These are phyloP conservation scores for Acrossocheilus fasciatus DNA, from an alignment of 2,797 vertebrate genomes.

Conservation along the genomic window DNA sequence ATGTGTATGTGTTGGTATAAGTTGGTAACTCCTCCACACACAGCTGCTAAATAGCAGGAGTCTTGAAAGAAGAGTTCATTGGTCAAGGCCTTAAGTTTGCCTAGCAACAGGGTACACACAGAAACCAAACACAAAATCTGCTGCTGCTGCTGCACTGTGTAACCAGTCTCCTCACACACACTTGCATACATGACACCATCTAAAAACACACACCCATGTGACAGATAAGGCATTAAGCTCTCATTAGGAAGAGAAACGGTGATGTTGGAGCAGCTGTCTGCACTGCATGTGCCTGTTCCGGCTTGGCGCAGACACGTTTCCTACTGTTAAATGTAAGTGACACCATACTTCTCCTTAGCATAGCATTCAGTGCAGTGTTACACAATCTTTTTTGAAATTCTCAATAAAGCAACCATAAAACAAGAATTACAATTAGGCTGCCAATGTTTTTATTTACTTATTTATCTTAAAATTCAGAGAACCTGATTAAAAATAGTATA, in stretches of 20 bases:
- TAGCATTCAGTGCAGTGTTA: conserved; percentile 1
- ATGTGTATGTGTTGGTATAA: conserved; percentile 36
- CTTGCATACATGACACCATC: conserved; percentile 59
- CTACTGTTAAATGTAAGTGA: conserved; percentile 40
- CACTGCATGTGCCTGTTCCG: conserved; percentile 15
- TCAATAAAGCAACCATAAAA: neutral
- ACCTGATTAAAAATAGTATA: neutral
- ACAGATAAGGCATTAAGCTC: conserved; percentile 54
- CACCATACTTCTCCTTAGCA: conserved; percentile 3
- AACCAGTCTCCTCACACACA: conserved; percentile 55
- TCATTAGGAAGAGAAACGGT: conserved; percentile 46
- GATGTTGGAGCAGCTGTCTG: conserved; percentile 54
- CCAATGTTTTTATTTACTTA: neutral
- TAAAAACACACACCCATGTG: conserved; percentile 43
- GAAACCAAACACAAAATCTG: conserved; percentile 79
- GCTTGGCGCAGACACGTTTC: conserved; percentile 40
- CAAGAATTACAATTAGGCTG: neutral
- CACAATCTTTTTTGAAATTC: conserved; percentile 12
- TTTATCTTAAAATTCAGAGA: neutral
- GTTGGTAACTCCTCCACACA: conserved; percentile 10
- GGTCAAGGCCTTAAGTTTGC: conserved; percentile 81
- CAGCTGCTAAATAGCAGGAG: conserved; percentile 80
- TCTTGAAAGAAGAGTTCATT: conserved; percentile 75
- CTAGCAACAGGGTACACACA: conserved; percentile 81
- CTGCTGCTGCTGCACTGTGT: conserved; percentile 53